Evolutionary conservation across 2,888 invertebrate genomes (phyloP).

Genomic region (Myopa testacea): DNA sequence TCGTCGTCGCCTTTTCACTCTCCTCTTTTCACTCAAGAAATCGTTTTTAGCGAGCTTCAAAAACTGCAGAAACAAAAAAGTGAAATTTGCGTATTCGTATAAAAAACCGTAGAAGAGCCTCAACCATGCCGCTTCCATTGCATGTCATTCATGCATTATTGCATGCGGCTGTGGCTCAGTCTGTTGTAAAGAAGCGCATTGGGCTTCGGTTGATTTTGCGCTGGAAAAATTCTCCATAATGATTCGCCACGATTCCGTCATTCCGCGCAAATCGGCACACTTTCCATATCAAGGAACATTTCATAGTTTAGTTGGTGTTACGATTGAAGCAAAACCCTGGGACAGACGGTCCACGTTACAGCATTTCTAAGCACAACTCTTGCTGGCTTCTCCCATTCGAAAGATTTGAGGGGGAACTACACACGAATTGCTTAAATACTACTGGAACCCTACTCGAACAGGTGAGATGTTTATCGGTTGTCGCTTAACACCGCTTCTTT

Average conservation of each 20-base stretch:
- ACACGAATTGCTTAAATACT: too few species aligned
- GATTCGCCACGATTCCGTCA: conserved; percentile 1
- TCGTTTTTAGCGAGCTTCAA: neutral
- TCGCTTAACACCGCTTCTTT: too few species aligned
- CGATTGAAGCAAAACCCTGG: neutral
- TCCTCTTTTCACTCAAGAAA: neutral
- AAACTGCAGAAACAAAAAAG: neutral
- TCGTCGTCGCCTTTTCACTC: neutral
- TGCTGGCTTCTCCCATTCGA: too few species aligned
- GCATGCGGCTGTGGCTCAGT: neutral
- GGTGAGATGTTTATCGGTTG: too few species aligned
- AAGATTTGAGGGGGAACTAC: too few species aligned
- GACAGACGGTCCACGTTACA: too few species aligned
- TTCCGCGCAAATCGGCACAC: neutral
- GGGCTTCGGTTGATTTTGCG: neutral
- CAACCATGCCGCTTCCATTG: neutral
- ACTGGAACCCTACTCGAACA: too few species aligned
- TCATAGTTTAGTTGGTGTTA: neutral
- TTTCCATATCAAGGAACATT: neutral
- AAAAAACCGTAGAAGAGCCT: neutral
- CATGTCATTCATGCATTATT: conserved; percentile 12
- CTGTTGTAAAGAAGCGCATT: neutral
- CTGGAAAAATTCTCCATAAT: neutral
- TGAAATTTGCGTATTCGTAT: conserved; percentile 11
- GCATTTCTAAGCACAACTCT: too few species aligned